These are phyloP conservation scores for Gandaritis pyraliata DNA, from an alignment of 2,888 invertebrate species.

Conservation along the genomic window DNA sequence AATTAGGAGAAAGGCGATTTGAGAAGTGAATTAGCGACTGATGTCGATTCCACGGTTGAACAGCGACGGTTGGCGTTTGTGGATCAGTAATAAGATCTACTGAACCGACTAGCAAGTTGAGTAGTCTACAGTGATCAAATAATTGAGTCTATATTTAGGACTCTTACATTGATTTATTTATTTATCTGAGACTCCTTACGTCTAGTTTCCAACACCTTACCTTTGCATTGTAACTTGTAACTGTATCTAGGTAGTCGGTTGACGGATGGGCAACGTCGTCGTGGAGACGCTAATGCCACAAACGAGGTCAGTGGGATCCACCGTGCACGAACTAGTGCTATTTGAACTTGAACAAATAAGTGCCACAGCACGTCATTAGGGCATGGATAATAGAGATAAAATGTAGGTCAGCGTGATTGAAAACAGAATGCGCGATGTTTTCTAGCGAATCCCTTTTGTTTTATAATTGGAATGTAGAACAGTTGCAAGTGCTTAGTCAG, in stretches of 20 bases:
- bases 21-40: constrained; percentile 37
- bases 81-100: constrained; percentile 19
- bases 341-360: constrained; percentile 62
- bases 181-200: not conserved
- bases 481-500: constrained; percentile 50
- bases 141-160: too few species aligned
- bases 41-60: constrained; percentile 38
- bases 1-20: constrained; percentile 46
- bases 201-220: constrained; percentile 17
- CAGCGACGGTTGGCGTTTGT: constrained; percentile 32
- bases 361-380: constrained; percentile 50
- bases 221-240: constrained; percentile 52
- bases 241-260: constrained; percentile 39
- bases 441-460: constrained; percentile 42
- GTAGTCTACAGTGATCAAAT: not conserved
- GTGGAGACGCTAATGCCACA: constrained; percentile 63
- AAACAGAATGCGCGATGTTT: constrained; percentile 41
- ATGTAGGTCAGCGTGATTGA: constrained; percentile 49
- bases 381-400: constrained; percentile 36
- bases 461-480: constrained; percentile 44
- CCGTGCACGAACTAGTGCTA: constrained; percentile 51
- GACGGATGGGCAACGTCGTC: constrained; percentile 53
- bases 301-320: constrained; percentile 70
- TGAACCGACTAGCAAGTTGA: not conserved
- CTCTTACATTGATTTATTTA: too few species aligned